phyloP scores from a whole-genome alignment of 2,888 invertebrate genomes.

The Noctua fimbriata region DNA sequence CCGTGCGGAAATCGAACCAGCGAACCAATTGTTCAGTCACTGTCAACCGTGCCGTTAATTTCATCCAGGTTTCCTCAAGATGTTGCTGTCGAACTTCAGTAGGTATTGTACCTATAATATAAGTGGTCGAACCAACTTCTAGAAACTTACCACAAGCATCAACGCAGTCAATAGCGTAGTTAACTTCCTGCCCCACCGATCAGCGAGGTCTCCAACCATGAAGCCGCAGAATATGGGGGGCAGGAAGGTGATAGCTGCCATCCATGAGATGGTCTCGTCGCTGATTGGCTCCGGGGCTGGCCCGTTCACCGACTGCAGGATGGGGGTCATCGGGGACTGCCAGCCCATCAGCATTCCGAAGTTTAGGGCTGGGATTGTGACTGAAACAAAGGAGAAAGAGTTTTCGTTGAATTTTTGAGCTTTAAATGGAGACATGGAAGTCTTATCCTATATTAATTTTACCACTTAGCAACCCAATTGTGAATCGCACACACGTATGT shows the following conservation, averaged over 20 bases:
- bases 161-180: slow-evolving; percentile 88
- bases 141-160: slow-evolving; percentile 88
- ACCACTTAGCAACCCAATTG: background rate
- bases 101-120: background rate
- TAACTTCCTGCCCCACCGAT: slow-evolving; percentile 88
- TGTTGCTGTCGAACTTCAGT: background rate
- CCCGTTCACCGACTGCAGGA: slow-evolving; percentile 85
- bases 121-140: background rate
- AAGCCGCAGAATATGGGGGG: slow-evolving; percentile 90
- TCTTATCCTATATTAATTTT: background rate
- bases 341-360: slow-evolving; percentile 91
- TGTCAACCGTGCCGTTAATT: background rate
- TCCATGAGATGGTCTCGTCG: slow-evolving; percentile 89
- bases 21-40: background rate
- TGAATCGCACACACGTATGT: too few relatives aligned
- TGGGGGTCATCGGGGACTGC: slow-evolving; percentile 90
- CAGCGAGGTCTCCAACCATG: slow-evolving; percentile 89
- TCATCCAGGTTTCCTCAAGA: background rate
- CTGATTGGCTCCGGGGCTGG: slow-evolving; percentile 87
- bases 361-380: slow-evolving; percentile 89
- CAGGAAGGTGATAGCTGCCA: slow-evolving; percentile 90
- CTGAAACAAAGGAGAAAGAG: slow-evolving; percentile 76
- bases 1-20: background rate
- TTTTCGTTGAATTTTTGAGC: background rate
- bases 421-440: background rate